Evolutionary conservation across 2,113 vertebrate genomes (phyloP), one percentile per base, ranked within the genome.

Genomic region (Tachysurus fulvidraco): DNA sequence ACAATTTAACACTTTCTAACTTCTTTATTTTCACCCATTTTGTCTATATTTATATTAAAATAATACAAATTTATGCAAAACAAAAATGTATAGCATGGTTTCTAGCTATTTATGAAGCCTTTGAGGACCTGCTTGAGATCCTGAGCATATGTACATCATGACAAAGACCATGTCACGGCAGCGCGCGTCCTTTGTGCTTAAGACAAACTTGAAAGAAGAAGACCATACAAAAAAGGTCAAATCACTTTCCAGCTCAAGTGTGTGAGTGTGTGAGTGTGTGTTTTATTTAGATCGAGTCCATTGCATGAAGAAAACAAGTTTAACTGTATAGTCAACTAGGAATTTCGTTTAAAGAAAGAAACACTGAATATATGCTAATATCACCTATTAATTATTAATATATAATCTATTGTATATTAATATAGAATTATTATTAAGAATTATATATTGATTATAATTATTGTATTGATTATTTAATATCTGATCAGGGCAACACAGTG

Each of bases 181-280:
- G 95, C 97, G 95, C 97, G 95, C 94, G 96, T 96, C 96, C 94
- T 95, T 93, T 98, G 98, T 98, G 96, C 96, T 98, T 98, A 97
- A 97, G 97, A 96, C 97, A 99, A 99, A 99, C 97, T 98, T 96
- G 95, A 95, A 95, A 87, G 95, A 95, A 94, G 96, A 95, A 96
- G 96, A 98, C 96, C 97, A 52, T 76, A 98, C 97, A 96, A 95
- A 97, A 97, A 96, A 98, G 97, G 97, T 99, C 98, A 99, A 97
- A 97, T 97, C 96, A 96, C 96, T 96, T 98, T 97, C 93, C 96
- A 97, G 95, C 95, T 96, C 95, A 96, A 97, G 97, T 97, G 96
- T 96, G 96, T 86, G 73, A 6, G 71, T 74, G 41, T 65, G n/a
- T 60, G 59, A 23, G 57, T 59, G 59, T 62, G 59, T 60, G 21